Percentiles rank a stretch among this genome's conserved stretches.
These are phyloP conservation scores for Leptinotarsa juncta DNA, from an alignment of 2,888 invertebrate species.

Conservation along the genomic window DNA sequence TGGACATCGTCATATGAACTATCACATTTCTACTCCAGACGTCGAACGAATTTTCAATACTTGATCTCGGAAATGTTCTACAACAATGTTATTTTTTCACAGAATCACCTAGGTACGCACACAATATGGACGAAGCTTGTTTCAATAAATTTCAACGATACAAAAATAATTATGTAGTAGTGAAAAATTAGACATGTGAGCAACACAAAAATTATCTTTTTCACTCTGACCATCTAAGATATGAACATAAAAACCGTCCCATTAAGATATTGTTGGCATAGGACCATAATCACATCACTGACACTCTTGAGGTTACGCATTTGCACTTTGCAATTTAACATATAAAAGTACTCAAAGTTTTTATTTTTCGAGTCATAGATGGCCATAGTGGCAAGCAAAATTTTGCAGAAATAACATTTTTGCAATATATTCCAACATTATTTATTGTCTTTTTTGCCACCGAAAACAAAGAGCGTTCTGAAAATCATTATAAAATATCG, in stretches of 20 bases:
- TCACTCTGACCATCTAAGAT: too few species aligned
- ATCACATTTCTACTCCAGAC: not conserved
- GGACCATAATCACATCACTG: not conserved
- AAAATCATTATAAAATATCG: not conserved
- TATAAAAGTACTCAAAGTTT: not conserved
- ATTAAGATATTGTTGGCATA: not conserved
- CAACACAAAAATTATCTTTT: not conserved
- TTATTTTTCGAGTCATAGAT: not conserved
- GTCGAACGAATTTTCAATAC: too few species aligned
- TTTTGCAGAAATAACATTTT: conserved; percentile 2
- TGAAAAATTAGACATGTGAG: conserved; percentile 6
- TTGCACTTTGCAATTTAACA: not conserved
- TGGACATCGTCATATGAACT: not conserved
- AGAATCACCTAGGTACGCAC: conserved; percentile 14
- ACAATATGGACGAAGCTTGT: conserved; percentile 15
- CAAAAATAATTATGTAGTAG: conserved; percentile 6
- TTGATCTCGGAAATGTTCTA: too few species aligned
- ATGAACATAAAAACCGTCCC: too few species aligned
- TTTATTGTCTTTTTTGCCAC: conserved; percentile 10
- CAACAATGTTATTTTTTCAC: not conserved
- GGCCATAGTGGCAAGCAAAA: conserved; percentile 4
- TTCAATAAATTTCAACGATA: conserved; percentile 16
- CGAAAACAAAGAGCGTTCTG: not conserved
- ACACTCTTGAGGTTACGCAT: not conserved
- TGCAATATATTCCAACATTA: conserved; percentile 11